phyloP scores from a whole-genome alignment of 2,797 vertebrate genomes.

The Staurois parvus region DNA sequence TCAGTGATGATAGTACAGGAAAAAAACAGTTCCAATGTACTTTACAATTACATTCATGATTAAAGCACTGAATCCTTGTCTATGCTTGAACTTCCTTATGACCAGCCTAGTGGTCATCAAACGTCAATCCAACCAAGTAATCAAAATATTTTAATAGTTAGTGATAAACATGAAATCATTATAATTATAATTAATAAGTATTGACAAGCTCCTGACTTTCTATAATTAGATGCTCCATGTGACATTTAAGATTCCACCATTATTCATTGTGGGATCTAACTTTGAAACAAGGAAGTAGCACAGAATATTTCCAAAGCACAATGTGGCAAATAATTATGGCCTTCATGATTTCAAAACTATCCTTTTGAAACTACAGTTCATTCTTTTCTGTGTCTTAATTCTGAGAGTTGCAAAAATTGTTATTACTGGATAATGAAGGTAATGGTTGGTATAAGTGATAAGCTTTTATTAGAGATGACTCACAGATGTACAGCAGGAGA shows the following conservation, averaged over 20 bases:
- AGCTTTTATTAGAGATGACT: too few species aligned
- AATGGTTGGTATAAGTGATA: not conserved
- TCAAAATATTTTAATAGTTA: not conserved
- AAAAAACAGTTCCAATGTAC: too few species aligned
- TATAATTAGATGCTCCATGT: slow-evolving; percentile 32
- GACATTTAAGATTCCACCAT: not conserved
- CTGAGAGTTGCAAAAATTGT: not conserved
- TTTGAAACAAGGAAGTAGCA: not conserved
- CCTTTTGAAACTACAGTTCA: not conserved
- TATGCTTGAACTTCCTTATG: too few species aligned
- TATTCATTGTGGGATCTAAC: not conserved
- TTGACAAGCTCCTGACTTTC: slow-evolving; percentile 4
- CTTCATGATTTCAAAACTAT: not conserved
- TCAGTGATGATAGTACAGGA: too few species aligned
- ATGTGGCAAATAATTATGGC: not conserved
- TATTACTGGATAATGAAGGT: not conserved
- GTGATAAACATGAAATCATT: not conserved
- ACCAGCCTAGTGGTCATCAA: slow-evolving; percentile 5
- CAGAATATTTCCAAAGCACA: not conserved
- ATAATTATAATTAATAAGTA: slow-evolving; percentile 34
- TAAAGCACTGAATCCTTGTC: too few species aligned
- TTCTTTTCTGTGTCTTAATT: not conserved
- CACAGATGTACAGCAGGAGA: too few species aligned
- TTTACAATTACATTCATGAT: too few species aligned
- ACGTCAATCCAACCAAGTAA: not conserved